phyloP scores from a whole-genome alignment of 2,888 invertebrate species.

The Sphaerophoria rueppellii region DNA sequence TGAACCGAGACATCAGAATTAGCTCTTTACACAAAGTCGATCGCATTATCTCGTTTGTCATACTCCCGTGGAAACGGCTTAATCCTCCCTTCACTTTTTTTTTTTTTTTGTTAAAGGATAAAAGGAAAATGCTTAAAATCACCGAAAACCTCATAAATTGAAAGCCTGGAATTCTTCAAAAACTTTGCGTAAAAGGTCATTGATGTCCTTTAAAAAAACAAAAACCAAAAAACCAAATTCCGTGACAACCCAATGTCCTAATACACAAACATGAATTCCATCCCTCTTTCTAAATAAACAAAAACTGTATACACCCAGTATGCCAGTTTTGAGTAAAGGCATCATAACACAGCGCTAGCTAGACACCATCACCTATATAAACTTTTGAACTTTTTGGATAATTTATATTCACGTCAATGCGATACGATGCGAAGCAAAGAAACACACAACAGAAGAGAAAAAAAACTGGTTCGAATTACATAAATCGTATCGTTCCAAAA shows the following conservation, averaged over 20 bases:
- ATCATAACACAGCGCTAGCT: slow-evolving; percentile 17
- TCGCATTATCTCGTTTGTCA: slow-evolving; percentile 18
- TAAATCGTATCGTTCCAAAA: slow-evolving; percentile 33
- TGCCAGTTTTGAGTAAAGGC: background rate
- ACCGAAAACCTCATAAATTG: slow-evolving; percentile 34
- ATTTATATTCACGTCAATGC: slow-evolving; percentile 38
- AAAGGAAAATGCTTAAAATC: slow-evolving; percentile 32
- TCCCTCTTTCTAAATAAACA: slow-evolving; percentile 13
- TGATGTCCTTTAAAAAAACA: slow-evolving; percentile 7
- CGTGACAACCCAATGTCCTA: slow-evolving; percentile 19
- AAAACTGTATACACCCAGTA: background rate
- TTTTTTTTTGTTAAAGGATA: background rate
- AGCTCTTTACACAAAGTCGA: slow-evolving; percentile 5
- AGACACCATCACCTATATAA: background rate
- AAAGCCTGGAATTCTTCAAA: slow-evolving; percentile 24
- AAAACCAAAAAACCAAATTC: background rate
- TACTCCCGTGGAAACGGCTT: slow-evolving; percentile 1
- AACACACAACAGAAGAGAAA: background rate
- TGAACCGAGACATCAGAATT: slow-evolving; percentile 13
- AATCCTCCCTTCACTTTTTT: background rate
- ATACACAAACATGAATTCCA: slow-evolving; percentile 21
- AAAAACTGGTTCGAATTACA: slow-evolving; percentile 24
- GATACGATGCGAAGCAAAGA: background rate
- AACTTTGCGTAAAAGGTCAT: slow-evolving; percentile 30
- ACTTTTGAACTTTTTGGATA: slow-evolving; percentile 43